Base-by-base conservation (phyloP, 2,797 vertebrate species). In the Ctenochaetus hawaiiensis region DNA sequence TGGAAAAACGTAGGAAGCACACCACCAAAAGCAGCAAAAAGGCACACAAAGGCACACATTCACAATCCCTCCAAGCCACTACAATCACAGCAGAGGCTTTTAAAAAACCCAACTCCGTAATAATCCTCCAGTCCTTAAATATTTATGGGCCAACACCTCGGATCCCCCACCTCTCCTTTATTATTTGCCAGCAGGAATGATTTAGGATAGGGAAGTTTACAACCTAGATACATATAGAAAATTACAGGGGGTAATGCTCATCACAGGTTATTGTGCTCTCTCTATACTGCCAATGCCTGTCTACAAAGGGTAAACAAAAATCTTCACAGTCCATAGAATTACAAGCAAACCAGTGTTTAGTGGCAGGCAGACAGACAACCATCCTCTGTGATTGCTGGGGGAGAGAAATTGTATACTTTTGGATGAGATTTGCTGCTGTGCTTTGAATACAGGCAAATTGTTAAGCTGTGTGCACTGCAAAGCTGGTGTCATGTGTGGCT, bases 171-270 rank as follows among this genome's bases (percentile, higher is more conserved):
- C 82, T 74, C 79, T 73, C 45, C 56, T 85, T 87, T 92, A 86
- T 87, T 86, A 87, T 90, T 85, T 86, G 88, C 90, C 92, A 91
- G 86, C 88, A 90, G 77, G 87, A 88, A 88, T 69, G 26, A 91
- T 90, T 81, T 84, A 82, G 75, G 80, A 78, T 67, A 56, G 51
- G 67, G 73, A 84, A 67, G 76, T 70, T 64, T 17, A 73, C 64
- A 52, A 66, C 60, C 58, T 62, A 72, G 79, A 90, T 80, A 77
- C 69, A 69, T 90, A 82, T 77, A 59, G 67, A 69, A 78, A 87
- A 83, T 80, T 57, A 81, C 64, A 68, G 79, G 61, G 66, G n/a
- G 30, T 60, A 11, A 44, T 37, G 62, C 78, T 89, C 73, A 72
- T 79, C 61, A 23, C 61, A 20, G 57, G 67, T 72, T 84, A 84